phyloP scores from a whole-genome alignment of 2,113 vertebrate genomes.

The Clarias magur region DNA sequence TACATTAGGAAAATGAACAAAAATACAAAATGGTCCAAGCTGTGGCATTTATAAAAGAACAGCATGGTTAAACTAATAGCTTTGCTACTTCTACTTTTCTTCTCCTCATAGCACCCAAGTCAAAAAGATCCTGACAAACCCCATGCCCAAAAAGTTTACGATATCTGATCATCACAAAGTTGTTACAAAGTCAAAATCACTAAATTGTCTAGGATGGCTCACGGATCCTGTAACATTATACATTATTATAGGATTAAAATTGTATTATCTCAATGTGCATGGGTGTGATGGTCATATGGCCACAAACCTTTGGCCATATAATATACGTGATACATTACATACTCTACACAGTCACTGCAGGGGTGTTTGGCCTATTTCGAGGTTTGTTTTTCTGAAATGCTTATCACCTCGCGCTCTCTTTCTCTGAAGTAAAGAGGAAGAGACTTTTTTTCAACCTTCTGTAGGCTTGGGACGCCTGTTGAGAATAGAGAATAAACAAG shows the following conservation, averaged over 20 bases:
- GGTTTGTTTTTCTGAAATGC: not conserved
- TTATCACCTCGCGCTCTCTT: not conserved
- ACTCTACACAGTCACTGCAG: no score
- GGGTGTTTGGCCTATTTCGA: not conserved
- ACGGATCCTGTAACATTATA: not conserved
- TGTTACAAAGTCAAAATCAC: not conserved
- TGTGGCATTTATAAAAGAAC: not conserved
- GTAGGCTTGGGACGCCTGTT: not conserved
- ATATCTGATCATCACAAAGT: not conserved
- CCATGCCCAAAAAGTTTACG: not conserved
- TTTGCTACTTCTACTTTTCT: not conserved
- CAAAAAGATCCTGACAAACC: not conserved
- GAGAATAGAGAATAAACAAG: not conserved
- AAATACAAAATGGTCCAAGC: not conserved
- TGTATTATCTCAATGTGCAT: not conserved
- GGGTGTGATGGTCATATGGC: not conserved
- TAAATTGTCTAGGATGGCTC: not conserved
- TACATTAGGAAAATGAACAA: not conserved
- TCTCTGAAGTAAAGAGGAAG: not conserved
- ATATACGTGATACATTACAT: not conserved
- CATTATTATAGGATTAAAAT: no score
- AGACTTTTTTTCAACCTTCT: not conserved
- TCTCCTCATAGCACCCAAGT: not conserved
- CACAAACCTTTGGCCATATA: not conserved
- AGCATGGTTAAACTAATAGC: not conserved